Conservation (phyloP, 1,140 invertebrate genomes). For the Caligus rogercresseyi region DNA sequence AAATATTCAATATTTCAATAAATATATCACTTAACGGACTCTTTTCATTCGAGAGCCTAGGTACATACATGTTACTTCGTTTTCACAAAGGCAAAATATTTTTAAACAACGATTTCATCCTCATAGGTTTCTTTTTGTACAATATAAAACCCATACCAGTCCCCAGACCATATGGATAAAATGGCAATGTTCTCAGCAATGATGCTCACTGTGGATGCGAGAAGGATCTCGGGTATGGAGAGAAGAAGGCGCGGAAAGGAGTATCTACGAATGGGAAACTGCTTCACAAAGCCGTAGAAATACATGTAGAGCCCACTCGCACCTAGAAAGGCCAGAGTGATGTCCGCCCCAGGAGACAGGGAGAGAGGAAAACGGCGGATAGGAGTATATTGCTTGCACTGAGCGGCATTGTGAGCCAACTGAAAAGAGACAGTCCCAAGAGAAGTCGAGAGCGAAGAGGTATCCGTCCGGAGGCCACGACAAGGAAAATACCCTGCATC, state of each 20-base stretch:
- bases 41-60: too few species aligned
- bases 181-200: conserved; percentile 84
- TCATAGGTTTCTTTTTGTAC: conserved; percentile 67
- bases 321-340: conserved; percentile 68
- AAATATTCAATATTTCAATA: too few species aligned
- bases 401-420: conserved; percentile 79
- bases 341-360: conserved; percentile 58
- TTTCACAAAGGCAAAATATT: too few species aligned
- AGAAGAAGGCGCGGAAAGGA: conserved; percentile 57
- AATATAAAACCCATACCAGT: conserved; percentile 87
- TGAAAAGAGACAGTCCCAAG: conserved; percentile 7
- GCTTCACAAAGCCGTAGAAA: conserved; percentile 84
- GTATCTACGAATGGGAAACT: conserved; percentile 69
- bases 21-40: too few species aligned
- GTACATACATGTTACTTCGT: too few species aligned
- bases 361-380: conserved; percentile 62
- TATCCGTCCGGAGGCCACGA: conserved; percentile 73
- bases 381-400: conserved; percentile 45
- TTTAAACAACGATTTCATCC: background rate
- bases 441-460: conserved; percentile 50
- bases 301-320: conserved; percentile 89
- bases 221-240: conserved; percentile 62
- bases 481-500: conserved; percentile 83
- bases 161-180: conserved; percentile 72
- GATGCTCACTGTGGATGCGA: conserved; percentile 74